phyloP scores from a whole-genome alignment of 92 coral and sea anemone genomes.

The Meandrina meandrites region DNA sequence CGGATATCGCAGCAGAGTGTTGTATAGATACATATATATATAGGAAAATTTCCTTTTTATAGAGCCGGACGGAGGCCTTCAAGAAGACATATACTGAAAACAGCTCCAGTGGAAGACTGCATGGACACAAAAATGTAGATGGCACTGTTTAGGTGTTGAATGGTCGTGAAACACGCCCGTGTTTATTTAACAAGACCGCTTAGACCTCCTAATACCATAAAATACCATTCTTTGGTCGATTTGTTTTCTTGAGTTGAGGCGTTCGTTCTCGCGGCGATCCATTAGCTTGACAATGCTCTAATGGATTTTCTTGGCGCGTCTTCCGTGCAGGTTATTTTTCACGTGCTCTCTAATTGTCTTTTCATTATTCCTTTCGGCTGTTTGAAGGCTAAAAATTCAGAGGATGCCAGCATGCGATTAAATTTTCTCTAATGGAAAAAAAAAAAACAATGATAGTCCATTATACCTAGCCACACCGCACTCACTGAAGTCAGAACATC shows the following conservation, averaged over 20 bases:
- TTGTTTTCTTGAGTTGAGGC: background rate
- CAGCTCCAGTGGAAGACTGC: background rate
- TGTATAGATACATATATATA: background rate
- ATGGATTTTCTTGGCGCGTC: background rate
- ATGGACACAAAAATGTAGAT: background rate
- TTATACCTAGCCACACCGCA: slow-evolving; percentile 46
- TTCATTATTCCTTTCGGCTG: slow-evolving; percentile 25
- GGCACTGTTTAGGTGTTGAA: background rate
- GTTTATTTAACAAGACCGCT: background rate
- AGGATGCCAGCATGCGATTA: slow-evolving; percentile 37
- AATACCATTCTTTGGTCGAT: background rate
- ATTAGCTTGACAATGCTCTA: background rate
- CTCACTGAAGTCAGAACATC: slow-evolving; percentile 18
- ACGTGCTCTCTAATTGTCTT: slow-evolving; percentile 2
- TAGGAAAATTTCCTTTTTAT: background rate
- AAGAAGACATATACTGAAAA: background rate
- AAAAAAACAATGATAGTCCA: slow-evolving; percentile 44
- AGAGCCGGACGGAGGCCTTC: background rate
- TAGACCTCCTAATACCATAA: background rate
- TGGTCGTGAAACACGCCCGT: background rate
- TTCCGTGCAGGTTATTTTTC: background rate
- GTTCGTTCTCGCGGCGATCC: background rate
- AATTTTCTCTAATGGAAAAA: slow-evolving; percentile 37
- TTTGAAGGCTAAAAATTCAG: slow-evolving; percentile 17
- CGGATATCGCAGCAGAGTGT: background rate